phyloP scores from a whole-genome alignment of 2,797 vertebrate species.

The Amblyraja radiata region DNA sequence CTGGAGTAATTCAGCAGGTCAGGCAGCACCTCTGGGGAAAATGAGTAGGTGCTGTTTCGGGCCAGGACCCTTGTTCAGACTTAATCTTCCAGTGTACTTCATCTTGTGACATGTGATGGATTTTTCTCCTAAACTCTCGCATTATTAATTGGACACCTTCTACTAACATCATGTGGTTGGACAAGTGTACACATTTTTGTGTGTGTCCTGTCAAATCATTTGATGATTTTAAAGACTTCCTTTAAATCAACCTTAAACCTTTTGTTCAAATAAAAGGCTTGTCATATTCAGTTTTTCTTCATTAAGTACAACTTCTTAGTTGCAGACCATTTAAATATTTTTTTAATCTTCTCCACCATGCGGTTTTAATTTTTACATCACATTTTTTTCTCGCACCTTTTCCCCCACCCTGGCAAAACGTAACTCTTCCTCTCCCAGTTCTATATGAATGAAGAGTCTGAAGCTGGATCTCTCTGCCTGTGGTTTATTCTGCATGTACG shows the following conservation, averaged over 20 bases:
- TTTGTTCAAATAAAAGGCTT: not conserved
- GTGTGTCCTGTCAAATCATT: not conserved
- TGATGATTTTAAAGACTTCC: not conserved
- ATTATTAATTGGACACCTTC: no score
- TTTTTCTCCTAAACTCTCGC: no score
- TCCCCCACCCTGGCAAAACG: not conserved
- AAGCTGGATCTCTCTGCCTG: not conserved
- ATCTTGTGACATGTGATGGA: no score
- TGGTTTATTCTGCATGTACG: not conserved
- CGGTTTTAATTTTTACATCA: not conserved
- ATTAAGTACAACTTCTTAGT: not conserved
- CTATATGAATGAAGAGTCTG: not conserved
- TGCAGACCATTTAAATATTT: not conserved
- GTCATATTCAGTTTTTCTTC: not conserved
- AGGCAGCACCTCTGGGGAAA: no score
- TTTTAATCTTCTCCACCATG: not conserved
- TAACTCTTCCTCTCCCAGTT: no score
- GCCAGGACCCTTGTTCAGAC: no score
- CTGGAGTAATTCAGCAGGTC: no score
- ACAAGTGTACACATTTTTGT: no score
- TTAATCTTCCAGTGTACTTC: no score
- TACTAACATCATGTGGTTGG: no score
- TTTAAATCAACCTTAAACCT: not conserved
- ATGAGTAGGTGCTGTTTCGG: no score
- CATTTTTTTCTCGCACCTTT: not conserved